phyloP scores from a whole-genome alignment of 2,113 vertebrate species.

The Erythrocebus patas region DNA sequence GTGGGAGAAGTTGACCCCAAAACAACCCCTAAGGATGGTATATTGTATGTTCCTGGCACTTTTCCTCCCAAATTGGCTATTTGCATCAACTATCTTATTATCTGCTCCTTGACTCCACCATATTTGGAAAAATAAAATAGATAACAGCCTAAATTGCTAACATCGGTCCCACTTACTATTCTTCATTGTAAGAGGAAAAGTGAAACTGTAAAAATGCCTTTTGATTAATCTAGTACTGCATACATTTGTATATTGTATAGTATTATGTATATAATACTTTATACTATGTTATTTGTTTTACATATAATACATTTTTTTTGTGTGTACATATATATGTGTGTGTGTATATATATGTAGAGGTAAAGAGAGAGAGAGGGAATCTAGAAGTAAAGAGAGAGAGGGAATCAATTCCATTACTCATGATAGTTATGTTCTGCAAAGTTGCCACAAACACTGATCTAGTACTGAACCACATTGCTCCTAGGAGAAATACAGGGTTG shows the following conservation, averaged over 20 bases:
- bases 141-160: not conserved
- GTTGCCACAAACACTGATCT: not conserved
- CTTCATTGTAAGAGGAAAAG: not conserved
- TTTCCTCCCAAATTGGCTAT: not conserved
- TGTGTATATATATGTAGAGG: rapidly evolving
- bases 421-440: not conserved
- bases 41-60: not conserved
- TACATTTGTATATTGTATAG: not conserved
- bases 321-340: no score
- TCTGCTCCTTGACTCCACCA: not conserved
- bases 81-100: not conserved
- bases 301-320: not conserved
- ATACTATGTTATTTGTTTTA: not conserved
- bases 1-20: not conserved
- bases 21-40: not conserved
- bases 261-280: not conserved
- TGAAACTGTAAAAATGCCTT: not conserved
- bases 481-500: no score
- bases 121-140: not conserved
- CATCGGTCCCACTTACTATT: not conserved
- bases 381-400: no score
- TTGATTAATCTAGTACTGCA: not conserved
- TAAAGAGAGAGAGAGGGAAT: no score
- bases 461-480: not conserved
- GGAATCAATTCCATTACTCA: not conserved